phyloP scores from a whole-genome alignment of 2,888 invertebrate genomes.

The Adela reaumurella region DNA sequence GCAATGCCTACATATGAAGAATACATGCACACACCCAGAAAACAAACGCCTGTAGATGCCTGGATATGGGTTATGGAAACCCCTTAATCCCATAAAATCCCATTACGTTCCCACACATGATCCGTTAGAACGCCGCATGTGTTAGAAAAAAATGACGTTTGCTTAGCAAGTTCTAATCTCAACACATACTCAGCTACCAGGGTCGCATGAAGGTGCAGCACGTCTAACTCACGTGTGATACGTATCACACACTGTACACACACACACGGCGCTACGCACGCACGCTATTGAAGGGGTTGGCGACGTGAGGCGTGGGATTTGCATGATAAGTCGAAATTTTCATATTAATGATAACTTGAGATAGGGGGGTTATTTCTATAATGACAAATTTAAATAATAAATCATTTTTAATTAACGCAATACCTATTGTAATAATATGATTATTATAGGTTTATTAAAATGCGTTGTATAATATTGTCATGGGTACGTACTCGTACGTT shows the following conservation, averaged over 20 bases:
- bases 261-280: slow-evolving; percentile 29
- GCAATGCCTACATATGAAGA: no score
- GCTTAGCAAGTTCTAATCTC: slow-evolving; percentile 57
- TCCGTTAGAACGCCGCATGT: slow-evolving; percentile 17
- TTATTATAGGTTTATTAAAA: no score
- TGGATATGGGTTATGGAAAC: no score
- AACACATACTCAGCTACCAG: slow-evolving; percentile 52
- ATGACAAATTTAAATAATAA: no score
- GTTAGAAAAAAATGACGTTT: slow-evolving; percentile 49
- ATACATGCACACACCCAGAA: no score
- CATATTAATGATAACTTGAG: slow-evolving; percentile 13
- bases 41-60: no score
- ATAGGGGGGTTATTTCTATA: slow-evolving; percentile 15
- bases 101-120: not conserved
- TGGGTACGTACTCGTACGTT: no score
- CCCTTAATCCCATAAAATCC: no score
- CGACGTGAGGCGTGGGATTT: slow-evolving; percentile 14
- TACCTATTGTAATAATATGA: no score
- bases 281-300: slow-evolving; percentile 45
- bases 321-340: not conserved
- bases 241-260: slow-evolving; percentile 30
- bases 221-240: slow-evolving; percentile 39
- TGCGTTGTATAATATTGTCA: no score
- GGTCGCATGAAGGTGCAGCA: slow-evolving; percentile 32
- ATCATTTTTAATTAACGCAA: no score